Percentiles rank a stretch among this genome's conserved stretches.
Conservation (phyloP, 53 echinoderm and acorn worm species). For the Holothuria leucospilota region DNA sequence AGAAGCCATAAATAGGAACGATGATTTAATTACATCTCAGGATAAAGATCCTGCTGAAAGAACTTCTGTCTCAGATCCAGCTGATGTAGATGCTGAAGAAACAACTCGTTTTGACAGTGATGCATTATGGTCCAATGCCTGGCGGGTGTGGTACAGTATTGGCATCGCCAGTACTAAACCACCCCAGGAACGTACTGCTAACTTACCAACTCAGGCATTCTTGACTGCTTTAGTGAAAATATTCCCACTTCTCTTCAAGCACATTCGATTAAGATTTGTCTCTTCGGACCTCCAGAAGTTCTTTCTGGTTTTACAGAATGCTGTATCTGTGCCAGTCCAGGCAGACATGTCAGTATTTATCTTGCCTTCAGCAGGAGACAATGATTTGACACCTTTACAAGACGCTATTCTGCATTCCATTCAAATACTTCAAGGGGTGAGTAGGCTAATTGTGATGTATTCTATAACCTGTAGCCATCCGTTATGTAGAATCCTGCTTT, state of each 20-base stretch:
- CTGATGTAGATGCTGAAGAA: constrained; percentile 16
- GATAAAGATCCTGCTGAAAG: constrained; percentile 13
- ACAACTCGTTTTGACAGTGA: background rate
- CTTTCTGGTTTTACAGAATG: constrained; percentile 86
- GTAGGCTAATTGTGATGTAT: background rate
- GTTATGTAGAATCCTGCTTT: too few species aligned
- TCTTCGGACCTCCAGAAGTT: constrained; percentile 92
- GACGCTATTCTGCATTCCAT: constrained; percentile 87
- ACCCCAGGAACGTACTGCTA: constrained; percentile 69
- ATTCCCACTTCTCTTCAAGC: constrained; percentile 90
- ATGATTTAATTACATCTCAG: constrained; percentile 4
- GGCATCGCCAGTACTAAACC: constrained; percentile 85
- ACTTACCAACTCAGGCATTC: constrained; percentile 90
- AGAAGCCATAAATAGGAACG: constrained; percentile 30
- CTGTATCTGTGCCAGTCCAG: constrained; percentile 94
- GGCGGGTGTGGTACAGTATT: constrained; percentile 95
- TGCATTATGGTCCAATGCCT: constrained; percentile 90
- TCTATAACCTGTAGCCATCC: too few species aligned
- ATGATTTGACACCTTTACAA: constrained; percentile 86
- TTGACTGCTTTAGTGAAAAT: constrained; percentile 95
- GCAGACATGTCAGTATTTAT: constrained; percentile 94
- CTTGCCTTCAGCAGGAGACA: constrained; percentile 81
- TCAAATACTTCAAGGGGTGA: constrained; percentile 88
- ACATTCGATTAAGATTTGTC: constrained; percentile 88
- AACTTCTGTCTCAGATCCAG: constrained; percentile 23